These are phyloP conservation scores for Peribatodes rhomboidaria DNA, from an alignment of 2,888 invertebrate species.

Conservation along the genomic window DNA sequence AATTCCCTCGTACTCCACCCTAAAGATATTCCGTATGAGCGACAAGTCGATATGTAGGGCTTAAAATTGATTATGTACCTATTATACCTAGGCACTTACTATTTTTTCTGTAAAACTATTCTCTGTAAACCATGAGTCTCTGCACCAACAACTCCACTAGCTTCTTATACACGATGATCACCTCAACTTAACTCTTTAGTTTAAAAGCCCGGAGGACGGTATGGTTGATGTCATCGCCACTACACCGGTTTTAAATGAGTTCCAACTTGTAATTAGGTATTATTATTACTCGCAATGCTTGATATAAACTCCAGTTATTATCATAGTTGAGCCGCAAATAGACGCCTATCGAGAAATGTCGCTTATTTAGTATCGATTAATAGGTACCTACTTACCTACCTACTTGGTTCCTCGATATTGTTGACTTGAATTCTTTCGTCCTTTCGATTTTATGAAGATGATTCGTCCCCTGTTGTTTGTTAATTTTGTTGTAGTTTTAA, in stretches of 20 bases:
- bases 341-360: conserved; percentile 1
- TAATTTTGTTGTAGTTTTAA: too few species aligned
- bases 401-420: background rate
- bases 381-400: background rate
- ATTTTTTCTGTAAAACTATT: too few species aligned
- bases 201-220: background rate
- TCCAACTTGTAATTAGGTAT: conserved; percentile 38
- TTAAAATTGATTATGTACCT: too few species aligned
- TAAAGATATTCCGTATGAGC: too few species aligned
- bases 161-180: background rate
- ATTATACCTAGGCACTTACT: too few species aligned
- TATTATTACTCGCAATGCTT: conserved; percentile 37
- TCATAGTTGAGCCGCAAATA: conserved; percentile 22
- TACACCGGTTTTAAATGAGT: conserved; percentile 46
- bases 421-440: background rate
- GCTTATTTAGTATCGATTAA: background rate
- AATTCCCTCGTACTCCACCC: too few species aligned
- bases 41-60: too few species aligned
- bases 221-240: conserved; percentile 44
- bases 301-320: conserved; percentile 26
- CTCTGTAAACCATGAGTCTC: too few species aligned
- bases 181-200: background rate
- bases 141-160: background rate
- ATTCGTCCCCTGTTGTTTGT: too few species aligned
- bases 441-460: background rate